Evolutionary conservation across 2,888 invertebrate genomes (phyloP).

Genomic region (Macrophya alboannulata): DNA sequence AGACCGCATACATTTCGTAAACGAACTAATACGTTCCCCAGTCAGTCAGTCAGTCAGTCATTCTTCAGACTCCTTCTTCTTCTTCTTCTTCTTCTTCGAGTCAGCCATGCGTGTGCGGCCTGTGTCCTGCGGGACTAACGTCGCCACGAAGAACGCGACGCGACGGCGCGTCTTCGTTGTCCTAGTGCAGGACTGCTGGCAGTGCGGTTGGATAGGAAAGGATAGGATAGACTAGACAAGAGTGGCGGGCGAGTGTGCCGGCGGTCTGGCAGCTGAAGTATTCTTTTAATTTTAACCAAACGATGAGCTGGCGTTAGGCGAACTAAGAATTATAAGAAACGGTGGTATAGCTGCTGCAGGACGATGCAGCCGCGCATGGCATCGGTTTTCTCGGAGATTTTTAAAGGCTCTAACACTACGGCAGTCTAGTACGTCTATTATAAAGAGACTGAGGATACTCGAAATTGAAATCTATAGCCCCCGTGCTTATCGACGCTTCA

Average conservation of each 20-base stretch:
- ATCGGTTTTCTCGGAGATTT: no score
- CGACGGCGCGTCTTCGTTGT: slow-evolving; percentile 34
- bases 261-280: slow-evolving; percentile 42
- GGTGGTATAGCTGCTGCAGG: background rate
- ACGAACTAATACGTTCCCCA: no score
- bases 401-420: background rate
- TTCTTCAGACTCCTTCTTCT: no score
- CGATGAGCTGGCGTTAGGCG: background rate
- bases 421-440: background rate
- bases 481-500: slow-evolving; percentile 65
- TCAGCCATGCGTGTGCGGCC: slow-evolving; percentile 46
- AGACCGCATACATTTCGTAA: background rate
- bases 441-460: background rate
- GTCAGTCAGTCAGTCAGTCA: slow-evolving; percentile 29
- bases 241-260: slow-evolving; percentile 17
- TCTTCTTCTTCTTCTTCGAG: slow-evolving; percentile 3
- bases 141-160: slow-evolving; percentile 29
- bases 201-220: background rate
- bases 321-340: background rate
- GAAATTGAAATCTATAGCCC: slow-evolving; percentile 60
- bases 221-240: background rate
- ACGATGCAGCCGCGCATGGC: no score
- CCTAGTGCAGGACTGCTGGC: slow-evolving; percentile 10
- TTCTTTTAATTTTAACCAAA: slow-evolving; percentile 51
- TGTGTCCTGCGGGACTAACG: slow-evolving; percentile 5